Evolutionary conservation across 2,888 invertebrate species (phyloP).

Genomic region (Eulithis prunata): DNA sequence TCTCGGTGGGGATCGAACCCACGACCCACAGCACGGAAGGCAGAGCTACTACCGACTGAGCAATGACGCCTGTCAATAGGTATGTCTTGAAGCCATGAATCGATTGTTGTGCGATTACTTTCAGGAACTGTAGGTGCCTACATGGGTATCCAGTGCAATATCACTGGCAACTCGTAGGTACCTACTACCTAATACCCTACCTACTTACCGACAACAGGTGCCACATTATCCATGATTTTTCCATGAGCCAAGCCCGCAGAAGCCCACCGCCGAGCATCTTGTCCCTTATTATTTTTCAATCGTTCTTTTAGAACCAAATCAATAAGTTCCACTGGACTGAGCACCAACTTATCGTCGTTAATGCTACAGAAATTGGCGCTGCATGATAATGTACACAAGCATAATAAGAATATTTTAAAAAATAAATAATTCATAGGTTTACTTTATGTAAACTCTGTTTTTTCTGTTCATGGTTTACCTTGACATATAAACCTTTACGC

Average conservation of each 20-base stretch:
- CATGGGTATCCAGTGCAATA: too few species aligned
- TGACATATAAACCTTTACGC: too few species aligned
- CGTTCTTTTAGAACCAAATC: slow-evolving; percentile 56
- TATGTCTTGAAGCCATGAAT: too few species aligned
- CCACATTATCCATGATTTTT: slow-evolving; percentile 4
- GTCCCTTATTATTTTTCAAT: slow-evolving; percentile 31
- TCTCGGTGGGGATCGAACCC: too few species aligned
- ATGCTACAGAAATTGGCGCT: slow-evolving; percentile 31
- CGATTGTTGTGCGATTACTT: too few species aligned
- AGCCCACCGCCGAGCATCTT: slow-evolving; percentile 4
- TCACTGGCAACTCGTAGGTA: too few species aligned
- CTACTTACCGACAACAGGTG: slow-evolving; percentile 18
- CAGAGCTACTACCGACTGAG: too few species aligned
- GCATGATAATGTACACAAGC: slow-evolving; percentile 15
- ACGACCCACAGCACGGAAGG: too few species aligned
- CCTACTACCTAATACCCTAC: neutral
- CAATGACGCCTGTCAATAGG: too few species aligned
- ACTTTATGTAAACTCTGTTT: too few species aligned
- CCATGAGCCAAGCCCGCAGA: slow-evolving; percentile 19
- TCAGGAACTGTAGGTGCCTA: too few species aligned
- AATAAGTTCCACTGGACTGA: slow-evolving; percentile 58
- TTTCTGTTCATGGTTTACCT: too few species aligned
- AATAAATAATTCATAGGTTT: slow-evolving; percentile 6
- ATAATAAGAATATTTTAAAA: slow-evolving; percentile 12
- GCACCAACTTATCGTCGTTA: slow-evolving; percentile 49